These are phyloP conservation scores for Eulithis testata DNA, from an alignment of 2,888 invertebrate genomes.

Conservation along the genomic window DNA sequence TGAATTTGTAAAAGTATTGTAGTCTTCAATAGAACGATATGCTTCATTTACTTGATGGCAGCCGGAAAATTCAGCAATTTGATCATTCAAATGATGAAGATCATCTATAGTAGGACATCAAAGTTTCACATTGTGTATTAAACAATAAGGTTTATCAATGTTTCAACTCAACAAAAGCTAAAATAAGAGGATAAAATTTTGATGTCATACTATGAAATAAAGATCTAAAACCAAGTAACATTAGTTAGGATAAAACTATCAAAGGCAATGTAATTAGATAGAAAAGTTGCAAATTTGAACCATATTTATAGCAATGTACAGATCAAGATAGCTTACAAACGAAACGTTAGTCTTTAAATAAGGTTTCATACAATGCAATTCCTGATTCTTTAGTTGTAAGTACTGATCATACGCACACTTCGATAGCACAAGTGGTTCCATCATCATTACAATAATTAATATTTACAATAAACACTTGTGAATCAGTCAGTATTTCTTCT, in stretches of 20 bases:
- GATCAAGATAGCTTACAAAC: conserved; percentile 50
- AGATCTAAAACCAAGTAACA: conserved; percentile 50
- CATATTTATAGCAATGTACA: conserved; percentile 58
- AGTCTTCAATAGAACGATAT: conserved; percentile 84
- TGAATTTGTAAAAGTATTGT: conserved; percentile 78
- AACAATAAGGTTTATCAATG: conserved; percentile 20
- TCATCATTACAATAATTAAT: conserved; percentile 69
- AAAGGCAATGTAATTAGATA: conserved; percentile 70
- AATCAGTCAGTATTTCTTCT: conserved; percentile 72
- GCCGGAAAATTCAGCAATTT: conserved; percentile 51
- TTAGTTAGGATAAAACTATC: conserved; percentile 66
- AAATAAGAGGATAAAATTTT: conserved; percentile 23
- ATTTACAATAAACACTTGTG: conserved; percentile 82
- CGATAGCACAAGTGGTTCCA: conserved; percentile 70
- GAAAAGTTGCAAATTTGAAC: conserved; percentile 64
- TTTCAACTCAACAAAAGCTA: conserved; percentile 27
- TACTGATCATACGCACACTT: conserved; percentile 54
- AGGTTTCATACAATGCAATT: conserved; percentile 63
- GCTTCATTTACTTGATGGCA: conserved; percentile 82
- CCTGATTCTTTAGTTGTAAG: conserved; percentile 59
- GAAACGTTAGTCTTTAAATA: conserved; percentile 44
- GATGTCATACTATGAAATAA: conserved; percentile 31
- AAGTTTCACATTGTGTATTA: conserved; percentile 21
- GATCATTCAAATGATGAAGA: conserved; percentile 29
- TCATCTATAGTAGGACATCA: conserved; percentile 33